phyloP scores from a whole-genome alignment of 2,888 invertebrate genomes.

The Cerceris rybyensis region DNA sequence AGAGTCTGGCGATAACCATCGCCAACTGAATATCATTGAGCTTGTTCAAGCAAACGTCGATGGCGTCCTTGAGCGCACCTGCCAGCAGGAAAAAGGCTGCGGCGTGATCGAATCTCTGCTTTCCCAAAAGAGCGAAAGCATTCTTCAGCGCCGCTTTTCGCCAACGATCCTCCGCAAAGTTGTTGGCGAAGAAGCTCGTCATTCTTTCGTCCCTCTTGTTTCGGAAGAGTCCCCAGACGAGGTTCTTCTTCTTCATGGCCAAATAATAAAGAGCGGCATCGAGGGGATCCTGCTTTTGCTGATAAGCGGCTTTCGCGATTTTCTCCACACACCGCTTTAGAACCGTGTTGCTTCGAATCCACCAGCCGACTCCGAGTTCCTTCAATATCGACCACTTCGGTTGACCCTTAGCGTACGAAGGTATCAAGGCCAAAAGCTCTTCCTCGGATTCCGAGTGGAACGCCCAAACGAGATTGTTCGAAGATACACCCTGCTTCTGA shows the following conservation, averaged over 20 bases:
- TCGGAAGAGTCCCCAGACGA: constrained; percentile 97
- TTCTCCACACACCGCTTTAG: constrained; percentile 94
- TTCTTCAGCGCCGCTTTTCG: constrained; percentile 98
- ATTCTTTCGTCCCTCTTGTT: constrained; percentile 94
- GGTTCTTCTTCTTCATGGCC: constrained; percentile 98
- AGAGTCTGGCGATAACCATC: constrained; percentile 95
- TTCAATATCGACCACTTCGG: constrained; percentile 95
- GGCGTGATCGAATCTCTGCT: constrained; percentile 98
- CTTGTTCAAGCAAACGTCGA: constrained; percentile 96
- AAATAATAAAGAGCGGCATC: constrained; percentile 98
- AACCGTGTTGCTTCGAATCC: constrained; percentile 93
- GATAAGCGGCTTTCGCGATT: constrained; percentile 96
- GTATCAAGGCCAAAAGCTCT: constrained; percentile 94
- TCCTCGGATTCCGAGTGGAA: constrained; percentile 99
- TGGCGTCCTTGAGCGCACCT: constrained; percentile 96
- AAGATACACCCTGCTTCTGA: constrained; percentile 93
- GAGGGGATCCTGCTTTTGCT: constrained; percentile 95
- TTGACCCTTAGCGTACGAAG: constrained; percentile 92
- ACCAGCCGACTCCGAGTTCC: constrained; percentile 97
- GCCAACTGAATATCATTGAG: constrained; percentile 97
- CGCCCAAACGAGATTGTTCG: constrained; percentile 98
- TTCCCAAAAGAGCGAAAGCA: constrained; percentile 97
- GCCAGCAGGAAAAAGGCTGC: constrained; percentile 99
- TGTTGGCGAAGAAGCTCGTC: constrained; percentile 97
- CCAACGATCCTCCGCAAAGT: constrained; percentile 97